Conservation (phyloP, 2,113 vertebrate genomes). For the Dryoscopus gambensis region DNA sequence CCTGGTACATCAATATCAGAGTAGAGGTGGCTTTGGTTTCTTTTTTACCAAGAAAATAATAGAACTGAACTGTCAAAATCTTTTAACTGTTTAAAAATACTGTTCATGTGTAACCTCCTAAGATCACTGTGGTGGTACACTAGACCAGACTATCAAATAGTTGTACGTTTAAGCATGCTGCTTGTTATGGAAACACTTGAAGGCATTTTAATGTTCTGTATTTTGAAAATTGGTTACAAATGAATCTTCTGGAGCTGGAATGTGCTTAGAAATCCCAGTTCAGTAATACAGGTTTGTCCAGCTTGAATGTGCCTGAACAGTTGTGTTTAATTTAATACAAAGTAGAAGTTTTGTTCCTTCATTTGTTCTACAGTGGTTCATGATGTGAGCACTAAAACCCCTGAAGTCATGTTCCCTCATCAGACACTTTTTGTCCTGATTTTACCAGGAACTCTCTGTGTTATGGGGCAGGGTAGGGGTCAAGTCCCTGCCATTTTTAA, state of each 20-base stretch:
- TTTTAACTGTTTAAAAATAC: background rate
- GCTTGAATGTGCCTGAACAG: background rate
- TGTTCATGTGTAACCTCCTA: background rate
- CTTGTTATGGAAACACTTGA: slow-evolving; percentile 2
- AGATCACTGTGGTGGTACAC: background rate
- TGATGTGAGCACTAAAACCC: background rate
- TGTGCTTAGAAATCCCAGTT: background rate
- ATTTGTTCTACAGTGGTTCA: background rate
- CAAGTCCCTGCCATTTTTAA: background rate
- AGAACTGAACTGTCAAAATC: background rate
- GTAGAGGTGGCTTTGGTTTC: background rate
- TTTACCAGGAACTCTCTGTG: background rate
- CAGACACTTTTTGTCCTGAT: background rate
- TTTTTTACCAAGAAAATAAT: background rate
- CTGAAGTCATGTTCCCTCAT: background rate
- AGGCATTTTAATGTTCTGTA: slow-evolving; percentile 6
- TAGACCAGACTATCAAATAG: background rate
- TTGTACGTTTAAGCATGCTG: background rate
- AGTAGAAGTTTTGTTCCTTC: background rate
- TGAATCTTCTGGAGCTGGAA: background rate
- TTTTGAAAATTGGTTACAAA: background rate
- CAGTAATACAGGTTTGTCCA: background rate
- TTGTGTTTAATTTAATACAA: background rate
- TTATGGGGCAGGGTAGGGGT: too few relatives aligned
- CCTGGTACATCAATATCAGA: background rate